Conservation (phyloP, 2,888 invertebrate species). For the Volucella zonaria region DNA sequence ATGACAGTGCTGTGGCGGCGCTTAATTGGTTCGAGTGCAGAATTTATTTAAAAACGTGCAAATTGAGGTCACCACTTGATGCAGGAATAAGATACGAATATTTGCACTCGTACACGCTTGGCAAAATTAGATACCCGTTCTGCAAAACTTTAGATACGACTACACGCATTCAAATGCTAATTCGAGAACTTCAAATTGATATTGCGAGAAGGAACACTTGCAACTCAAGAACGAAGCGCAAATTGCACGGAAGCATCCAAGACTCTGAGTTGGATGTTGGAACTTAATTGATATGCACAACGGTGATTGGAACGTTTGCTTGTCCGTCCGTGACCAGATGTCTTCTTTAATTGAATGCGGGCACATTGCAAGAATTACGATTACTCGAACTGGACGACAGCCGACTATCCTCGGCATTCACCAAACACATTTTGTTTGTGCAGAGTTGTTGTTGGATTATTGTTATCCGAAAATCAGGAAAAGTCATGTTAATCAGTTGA, state of each 20-base stretch:
- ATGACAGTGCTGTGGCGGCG: conserved; percentile 18
- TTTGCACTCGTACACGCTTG: no score
- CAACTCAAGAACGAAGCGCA: conserved; percentile 11
- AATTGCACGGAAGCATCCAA: conserved; percentile 66
- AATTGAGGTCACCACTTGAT: conserved; percentile 68
- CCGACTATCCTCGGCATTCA: not conserved
- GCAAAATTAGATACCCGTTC: no score
- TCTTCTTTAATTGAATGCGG: conserved; percentile 56
- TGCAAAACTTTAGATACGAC: not conserved
- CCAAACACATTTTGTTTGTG: conserved; percentile 4
- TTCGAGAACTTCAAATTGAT: conserved; percentile 9
- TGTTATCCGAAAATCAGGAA: conserved; percentile 22
- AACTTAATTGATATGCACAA: conserved; percentile 64
- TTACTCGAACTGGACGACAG: not conserved
- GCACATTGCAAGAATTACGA: conserved; percentile 8
- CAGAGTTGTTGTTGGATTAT: not conserved
- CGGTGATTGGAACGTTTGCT: conserved; percentile 47
- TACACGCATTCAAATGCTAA: conserved; percentile 59
- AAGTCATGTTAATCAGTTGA: not conserved
- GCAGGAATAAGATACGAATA: conserved; percentile 25
- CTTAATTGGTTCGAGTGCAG: conserved; percentile 60
- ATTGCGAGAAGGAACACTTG: not conserved
- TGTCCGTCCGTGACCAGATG: conserved; percentile 54
- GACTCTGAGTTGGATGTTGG: conserved; percentile 58
- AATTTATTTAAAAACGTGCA: conserved; percentile 61